These are phyloP conservation scores for Lasiurus cinereus DNA, from an alignment of 2,113 vertebrate species.

Conservation along the genomic window DNA sequence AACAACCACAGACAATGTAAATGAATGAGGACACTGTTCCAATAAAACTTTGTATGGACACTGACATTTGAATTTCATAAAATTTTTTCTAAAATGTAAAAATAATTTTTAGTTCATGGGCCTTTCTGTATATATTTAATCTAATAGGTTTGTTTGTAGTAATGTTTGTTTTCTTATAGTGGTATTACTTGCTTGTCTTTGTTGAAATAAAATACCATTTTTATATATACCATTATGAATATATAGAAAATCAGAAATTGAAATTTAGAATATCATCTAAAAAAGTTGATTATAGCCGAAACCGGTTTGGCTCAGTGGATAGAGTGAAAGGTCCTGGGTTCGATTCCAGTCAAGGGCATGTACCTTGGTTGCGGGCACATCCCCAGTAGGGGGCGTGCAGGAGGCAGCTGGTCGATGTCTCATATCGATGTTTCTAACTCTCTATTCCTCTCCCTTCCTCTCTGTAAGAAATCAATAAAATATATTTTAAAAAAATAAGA, in stretches of 20 bases:
- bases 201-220: slow-evolving; percentile 47
- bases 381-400: no score
- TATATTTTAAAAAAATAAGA: background rate
- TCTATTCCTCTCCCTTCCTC: no score
- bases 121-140: background rate
- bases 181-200: slow-evolving; percentile 11
- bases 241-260: slow-evolving; percentile 33
- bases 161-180: slow-evolving; percentile 21
- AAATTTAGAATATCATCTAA: slow-evolving; percentile 15
- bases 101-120: slow-evolving; percentile 30
- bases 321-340: no score
- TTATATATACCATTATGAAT: background rate
- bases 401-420: no score
- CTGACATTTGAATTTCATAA: background rate
- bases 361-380: no score
- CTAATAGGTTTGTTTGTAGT: background rate
- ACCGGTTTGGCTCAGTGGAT: no score
- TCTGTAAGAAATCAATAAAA: no score
- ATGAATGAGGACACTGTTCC: background rate
- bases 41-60: background rate
- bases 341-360: no score
- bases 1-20: background rate
- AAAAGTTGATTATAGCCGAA: background rate
- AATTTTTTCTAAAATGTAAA: slow-evolving; percentile 17
- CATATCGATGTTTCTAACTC: no score